Conservation (phyloP, 1,140 invertebrate genomes). For the Parapsyche elsis region DNA sequence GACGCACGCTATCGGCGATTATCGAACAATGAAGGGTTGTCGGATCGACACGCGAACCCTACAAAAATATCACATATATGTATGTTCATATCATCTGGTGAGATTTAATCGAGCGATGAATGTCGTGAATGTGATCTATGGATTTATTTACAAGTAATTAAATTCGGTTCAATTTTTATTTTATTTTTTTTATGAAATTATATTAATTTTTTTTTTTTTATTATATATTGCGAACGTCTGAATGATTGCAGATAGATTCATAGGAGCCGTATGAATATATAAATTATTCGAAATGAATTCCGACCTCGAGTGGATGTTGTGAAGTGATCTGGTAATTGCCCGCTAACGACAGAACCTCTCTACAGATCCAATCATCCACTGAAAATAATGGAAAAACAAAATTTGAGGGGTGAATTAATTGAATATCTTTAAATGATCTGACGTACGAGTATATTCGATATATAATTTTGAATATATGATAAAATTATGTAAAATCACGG, state of each 20-base stretch:
- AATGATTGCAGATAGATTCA: too few relatives aligned
- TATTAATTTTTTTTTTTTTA: too few relatives aligned
- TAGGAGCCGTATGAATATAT: too few relatives aligned
- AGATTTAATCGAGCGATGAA: neutral
- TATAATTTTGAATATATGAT: too few relatives aligned
- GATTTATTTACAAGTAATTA: too few relatives aligned
- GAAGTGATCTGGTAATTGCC: slow-evolving; percentile 44
- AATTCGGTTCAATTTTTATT: too few relatives aligned
- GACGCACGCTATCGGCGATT: neutral
- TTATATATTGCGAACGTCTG: too few relatives aligned
- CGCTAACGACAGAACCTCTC: slow-evolving; percentile 41
- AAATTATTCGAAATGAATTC: slow-evolving; percentile 12
- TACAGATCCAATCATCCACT: slow-evolving; percentile 6
- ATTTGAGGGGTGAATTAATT: slow-evolving; percentile 38
- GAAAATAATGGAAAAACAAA: slow-evolving; percentile 35
- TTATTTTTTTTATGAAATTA: too few relatives aligned
- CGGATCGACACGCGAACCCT: neutral
- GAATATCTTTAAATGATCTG: slow-evolving; percentile 23
- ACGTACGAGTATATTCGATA: neutral
- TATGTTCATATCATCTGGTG: neutral
- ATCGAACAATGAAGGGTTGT: slow-evolving; percentile 21
- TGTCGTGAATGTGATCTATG: neutral
- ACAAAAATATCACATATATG: neutral
- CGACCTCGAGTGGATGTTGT: slow-evolving; percentile 27
- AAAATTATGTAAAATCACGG: too few relatives aligned